Conservation (phyloP, 64 coral and sea anemone genomes). For the Acropora yongei region DNA sequence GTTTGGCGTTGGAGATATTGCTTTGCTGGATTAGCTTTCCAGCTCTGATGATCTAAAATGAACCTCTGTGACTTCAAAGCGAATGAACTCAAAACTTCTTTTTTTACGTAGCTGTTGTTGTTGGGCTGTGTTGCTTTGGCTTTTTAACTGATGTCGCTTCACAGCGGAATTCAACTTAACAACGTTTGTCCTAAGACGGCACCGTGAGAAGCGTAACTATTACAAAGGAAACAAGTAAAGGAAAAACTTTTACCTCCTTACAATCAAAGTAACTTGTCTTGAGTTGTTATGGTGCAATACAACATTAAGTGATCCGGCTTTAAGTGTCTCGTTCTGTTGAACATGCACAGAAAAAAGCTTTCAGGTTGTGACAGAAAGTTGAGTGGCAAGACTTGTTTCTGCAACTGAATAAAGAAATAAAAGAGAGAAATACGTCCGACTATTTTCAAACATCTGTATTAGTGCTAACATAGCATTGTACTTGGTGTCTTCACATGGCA, state of each 20-base stretch:
- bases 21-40: no score
- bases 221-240: no score
- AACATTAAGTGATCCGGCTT: neutral
- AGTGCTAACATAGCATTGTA: neutral
- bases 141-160: no score
- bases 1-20: no score
- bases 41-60: no score
- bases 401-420: neutral
- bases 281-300: neutral
- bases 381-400: neutral
- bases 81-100: no score
- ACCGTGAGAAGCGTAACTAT: no score
- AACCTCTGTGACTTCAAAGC: no score
- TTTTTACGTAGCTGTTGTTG: no score
- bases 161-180: no score
- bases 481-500: neutral
- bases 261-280: neutral
- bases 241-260: conserved; percentile 12
- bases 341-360: neutral
- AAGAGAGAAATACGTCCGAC: neutral
- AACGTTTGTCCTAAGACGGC: no score
- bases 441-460: neutral
- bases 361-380: neutral
- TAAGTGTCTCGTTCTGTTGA: neutral
- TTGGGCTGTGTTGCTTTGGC: no score